Percentiles rank a stretch among this genome's conserved stretches.
Evolutionary conservation across 64 coral and sea anemone genomes (phyloP).

Genomic region (Dendrophyllia cribrosa): DNA sequence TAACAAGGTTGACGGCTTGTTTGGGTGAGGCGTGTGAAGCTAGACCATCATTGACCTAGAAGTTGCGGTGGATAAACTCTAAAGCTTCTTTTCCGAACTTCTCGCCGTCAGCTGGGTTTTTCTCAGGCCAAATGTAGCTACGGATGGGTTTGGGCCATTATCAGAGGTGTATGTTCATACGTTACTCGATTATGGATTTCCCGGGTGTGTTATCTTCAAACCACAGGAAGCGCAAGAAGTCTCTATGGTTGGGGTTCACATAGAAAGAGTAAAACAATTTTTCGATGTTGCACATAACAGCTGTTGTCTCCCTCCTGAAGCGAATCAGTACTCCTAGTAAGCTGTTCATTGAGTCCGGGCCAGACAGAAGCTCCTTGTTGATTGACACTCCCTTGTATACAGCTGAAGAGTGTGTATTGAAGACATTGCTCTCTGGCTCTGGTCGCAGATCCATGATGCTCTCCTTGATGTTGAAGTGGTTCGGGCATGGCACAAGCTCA

Average conservation of each 20-base stretch:
- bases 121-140: too few species aligned
- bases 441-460: neutral
- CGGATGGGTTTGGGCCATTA: too few species aligned
- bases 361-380: neutral
- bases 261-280: slow-evolving; percentile 43
- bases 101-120: neutral
- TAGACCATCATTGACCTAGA: neutral
- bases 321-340: slow-evolving; percentile 31
- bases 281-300: slow-evolving; percentile 35
- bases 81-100: neutral
- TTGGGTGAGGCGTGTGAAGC: neutral
- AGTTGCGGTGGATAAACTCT: slow-evolving; percentile 3
- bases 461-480: neutral
- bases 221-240: slow-evolving; percentile 46
- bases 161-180: too few species aligned
- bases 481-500: neutral
- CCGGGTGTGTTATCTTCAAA: slow-evolving; percentile 26
- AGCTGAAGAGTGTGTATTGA: neutral
- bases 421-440: neutral
- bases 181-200: neutral
- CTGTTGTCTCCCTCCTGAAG: slow-evolving; percentile 33
- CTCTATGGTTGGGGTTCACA: slow-evolving; percentile 28
- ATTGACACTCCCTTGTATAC: slow-evolving; percentile 2
- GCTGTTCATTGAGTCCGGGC: neutral
- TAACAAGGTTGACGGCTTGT: neutral